These are phyloP conservation scores for Enteromius mattozi DNA, from an alignment of 2,797 vertebrate genomes.

Conservation along the genomic window DNA sequence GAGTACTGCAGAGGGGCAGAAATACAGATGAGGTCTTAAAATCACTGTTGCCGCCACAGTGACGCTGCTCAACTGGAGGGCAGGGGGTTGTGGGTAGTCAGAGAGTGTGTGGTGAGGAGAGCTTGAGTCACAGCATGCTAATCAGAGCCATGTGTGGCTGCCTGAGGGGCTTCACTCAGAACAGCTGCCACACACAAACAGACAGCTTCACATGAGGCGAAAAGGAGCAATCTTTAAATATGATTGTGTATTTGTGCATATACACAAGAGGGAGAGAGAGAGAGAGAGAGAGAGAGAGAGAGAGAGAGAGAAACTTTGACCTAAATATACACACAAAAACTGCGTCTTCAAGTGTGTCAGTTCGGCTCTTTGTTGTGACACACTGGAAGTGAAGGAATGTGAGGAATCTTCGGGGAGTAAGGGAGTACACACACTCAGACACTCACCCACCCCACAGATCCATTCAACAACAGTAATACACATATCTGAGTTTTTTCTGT, in stretches of 20 bases:
- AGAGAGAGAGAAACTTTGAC: not conserved
- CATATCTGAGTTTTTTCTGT: conserved; percentile 12
- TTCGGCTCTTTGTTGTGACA: conserved; percentile 68
- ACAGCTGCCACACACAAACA: conserved; percentile 73
- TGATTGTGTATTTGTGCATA: conserved; percentile 26
- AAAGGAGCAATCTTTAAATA: conserved; percentile 17
- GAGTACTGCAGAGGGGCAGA: conserved; percentile 48
- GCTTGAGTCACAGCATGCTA: conserved; percentile 78
- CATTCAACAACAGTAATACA: conserved; percentile 9
- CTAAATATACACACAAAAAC: not conserved
- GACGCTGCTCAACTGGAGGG: conserved; percentile 76
- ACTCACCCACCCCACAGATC: conserved; percentile 20
- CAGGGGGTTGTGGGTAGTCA: conserved; percentile 73
- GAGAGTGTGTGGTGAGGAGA: conserved; percentile 63
- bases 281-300: not conserved
- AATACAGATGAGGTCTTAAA: conserved; percentile 78
- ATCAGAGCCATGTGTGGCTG: conserved; percentile 81
- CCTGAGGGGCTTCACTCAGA: conserved; percentile 61
- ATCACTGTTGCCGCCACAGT: conserved; percentile 80
- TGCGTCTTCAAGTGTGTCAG: not conserved
- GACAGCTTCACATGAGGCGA: conserved; percentile 30
- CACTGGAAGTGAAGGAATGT: conserved; percentile 76
- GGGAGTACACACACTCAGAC: conserved; percentile 59
- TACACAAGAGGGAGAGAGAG: not conserved
- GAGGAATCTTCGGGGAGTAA: conserved; percentile 72